Percentiles rank a stretch among this genome's conserved stretches.
phyloP scores from a whole-genome alignment of 2,797 vertebrate species.

The Anniella stebbinsi region DNA sequence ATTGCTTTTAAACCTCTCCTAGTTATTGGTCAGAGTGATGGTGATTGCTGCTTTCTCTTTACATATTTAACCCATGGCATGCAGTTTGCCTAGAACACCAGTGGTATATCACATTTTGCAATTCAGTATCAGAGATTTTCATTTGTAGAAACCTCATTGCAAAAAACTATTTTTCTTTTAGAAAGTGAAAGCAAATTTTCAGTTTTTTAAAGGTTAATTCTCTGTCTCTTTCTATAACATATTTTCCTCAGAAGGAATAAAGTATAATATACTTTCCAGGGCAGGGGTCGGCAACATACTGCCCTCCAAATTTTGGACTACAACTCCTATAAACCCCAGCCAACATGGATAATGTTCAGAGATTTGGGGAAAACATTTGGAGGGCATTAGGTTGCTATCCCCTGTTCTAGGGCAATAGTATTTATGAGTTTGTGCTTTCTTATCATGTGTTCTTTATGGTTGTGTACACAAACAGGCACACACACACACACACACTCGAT shows the following conservation, averaged over 20 bases:
- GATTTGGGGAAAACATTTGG: no score
- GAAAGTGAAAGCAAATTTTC: neutral
- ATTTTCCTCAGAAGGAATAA: accelerated
- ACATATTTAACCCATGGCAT: neutral
- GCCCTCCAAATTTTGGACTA: neutral
- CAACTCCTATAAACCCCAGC: neutral
- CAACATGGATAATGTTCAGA: no score
- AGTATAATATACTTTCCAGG: neutral
- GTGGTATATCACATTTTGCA: neutral
- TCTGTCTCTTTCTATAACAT: neutral
- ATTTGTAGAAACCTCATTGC: neutral
- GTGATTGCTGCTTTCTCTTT: neutral
- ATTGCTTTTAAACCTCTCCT: neutral
- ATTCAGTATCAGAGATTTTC: no score
- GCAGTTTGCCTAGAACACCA: neutral
- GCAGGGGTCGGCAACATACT: neutral
- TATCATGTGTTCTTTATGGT: neutral
- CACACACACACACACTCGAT: no score
- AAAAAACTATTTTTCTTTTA: neutral
- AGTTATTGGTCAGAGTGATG: neutral
- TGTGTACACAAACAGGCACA: neutral
- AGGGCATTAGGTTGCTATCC: no score
- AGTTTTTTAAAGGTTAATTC: neutral
- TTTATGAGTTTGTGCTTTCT: neutral
- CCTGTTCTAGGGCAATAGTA: neutral